These are phyloP conservation scores for Tricholaema leucomelas DNA, from an alignment of 2,113 vertebrate genomes.

Conservation along the genomic window DNA sequence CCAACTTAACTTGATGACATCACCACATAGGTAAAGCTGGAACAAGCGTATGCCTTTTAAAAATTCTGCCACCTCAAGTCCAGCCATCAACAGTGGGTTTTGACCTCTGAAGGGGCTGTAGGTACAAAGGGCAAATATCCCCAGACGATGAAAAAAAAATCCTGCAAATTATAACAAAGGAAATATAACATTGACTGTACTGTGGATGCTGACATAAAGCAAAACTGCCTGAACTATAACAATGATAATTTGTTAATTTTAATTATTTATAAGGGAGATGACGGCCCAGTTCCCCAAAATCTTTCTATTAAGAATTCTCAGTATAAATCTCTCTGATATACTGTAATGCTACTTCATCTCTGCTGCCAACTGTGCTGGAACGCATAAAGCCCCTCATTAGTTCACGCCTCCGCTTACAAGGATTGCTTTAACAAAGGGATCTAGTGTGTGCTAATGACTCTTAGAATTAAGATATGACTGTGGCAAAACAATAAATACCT, in stretches of 20 bases:
- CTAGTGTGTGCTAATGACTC: conserved; percentile 60
- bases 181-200: conserved; percentile 20
- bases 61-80: background rate
- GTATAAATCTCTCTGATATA: conserved; percentile 68
- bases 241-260: conserved; percentile 71
- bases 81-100: background rate
- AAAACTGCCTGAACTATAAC: conserved; percentile 56
- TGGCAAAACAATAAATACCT: conserved; percentile 73
- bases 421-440: conserved; percentile 69
- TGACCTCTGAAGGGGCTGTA: conserved; percentile 8
- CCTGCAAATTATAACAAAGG: conserved; percentile 23
- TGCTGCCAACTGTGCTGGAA: conserved; percentile 57
- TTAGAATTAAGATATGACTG: conserved; percentile 64
- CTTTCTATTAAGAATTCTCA: conserved; percentile 56
- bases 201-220: conserved; percentile 39
- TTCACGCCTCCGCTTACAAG: conserved; percentile 54
- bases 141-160: background rate
- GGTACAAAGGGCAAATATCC: conserved; percentile 1
- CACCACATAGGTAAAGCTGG: background rate
- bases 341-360: conserved; percentile 62
- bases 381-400: conserved; percentile 70
- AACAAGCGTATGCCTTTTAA: background rate
- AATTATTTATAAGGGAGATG: conserved; percentile 74
- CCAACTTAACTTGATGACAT: background rate
- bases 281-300: conserved; percentile 38